These are phyloP conservation scores for Jordanella pulchra DNA, from an alignment of 2,797 vertebrate genomes.

Conservation along the genomic window DNA sequence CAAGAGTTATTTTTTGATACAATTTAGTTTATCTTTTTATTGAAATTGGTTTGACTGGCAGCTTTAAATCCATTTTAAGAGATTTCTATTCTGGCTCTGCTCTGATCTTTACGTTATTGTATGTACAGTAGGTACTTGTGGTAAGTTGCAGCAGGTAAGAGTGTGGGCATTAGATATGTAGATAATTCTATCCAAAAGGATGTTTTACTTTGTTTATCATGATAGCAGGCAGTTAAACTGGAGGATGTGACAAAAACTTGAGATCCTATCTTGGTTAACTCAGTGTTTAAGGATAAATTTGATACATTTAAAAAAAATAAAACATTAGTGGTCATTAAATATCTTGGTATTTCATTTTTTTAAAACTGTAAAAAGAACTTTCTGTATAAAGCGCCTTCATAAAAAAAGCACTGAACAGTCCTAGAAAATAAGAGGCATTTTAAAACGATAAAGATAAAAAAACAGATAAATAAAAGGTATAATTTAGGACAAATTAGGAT, in stretches of 20 bases:
- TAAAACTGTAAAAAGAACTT: not conserved
- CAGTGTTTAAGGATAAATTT: conserved; percentile 54
- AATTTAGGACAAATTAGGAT: too few species aligned
- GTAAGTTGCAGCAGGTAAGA: conserved; percentile 59
- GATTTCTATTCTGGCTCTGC: conserved; percentile 54
- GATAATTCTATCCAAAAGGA: conserved; percentile 56
- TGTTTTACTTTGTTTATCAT: conserved; percentile 59
- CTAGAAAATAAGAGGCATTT: not conserved
- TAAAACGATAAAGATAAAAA: too few species aligned
- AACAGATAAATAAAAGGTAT: too few species aligned
- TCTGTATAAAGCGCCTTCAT: not conserved
- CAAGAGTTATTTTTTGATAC: conserved; percentile 40
- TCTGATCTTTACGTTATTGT: conserved; percentile 46
- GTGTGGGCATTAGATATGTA: conserved; percentile 57
- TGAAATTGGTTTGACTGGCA: conserved; percentile 41
- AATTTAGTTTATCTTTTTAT: conserved; percentile 26
- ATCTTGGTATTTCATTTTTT: conserved; percentile 12
- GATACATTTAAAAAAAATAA: conserved; percentile 48
- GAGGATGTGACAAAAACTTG: conserved; percentile 54
- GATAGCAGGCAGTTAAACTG: conserved; percentile 48
- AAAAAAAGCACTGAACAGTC: not conserved
- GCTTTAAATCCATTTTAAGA: conserved; percentile 61
- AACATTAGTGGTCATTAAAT: conserved; percentile 9
- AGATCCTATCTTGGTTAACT: conserved; percentile 55
- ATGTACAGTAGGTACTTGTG: conserved; percentile 58